Evolutionary conservation across 2,797 vertebrate genomes (phyloP).

Genomic region (Trachops cirrhosus): DNA sequence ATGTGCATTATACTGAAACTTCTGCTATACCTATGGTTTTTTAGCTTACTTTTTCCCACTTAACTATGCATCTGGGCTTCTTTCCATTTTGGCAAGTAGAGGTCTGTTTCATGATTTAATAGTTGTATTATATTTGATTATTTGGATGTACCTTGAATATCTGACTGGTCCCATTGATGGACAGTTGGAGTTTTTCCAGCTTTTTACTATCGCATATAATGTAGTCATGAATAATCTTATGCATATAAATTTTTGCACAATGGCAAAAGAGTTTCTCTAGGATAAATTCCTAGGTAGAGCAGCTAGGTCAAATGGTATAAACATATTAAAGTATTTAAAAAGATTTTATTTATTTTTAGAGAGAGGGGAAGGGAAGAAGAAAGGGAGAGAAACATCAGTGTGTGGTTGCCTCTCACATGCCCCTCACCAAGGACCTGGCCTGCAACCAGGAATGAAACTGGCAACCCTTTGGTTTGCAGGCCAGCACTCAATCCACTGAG

Average conservation of each 20-base stretch:
- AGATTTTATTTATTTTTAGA: too few species aligned
- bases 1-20: neutral
- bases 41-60: neutral
- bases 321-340: neutral
- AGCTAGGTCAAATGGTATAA: neutral
- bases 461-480: too few species aligned
- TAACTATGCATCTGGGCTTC: neutral
- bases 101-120: slow-evolving; percentile 32
- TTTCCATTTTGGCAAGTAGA: slow-evolving; percentile 33
- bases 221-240: neutral
- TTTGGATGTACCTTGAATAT: slow-evolving; percentile 16
- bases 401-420: too few species aligned
- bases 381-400: too few species aligned
- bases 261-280: slow-evolving; percentile 39
- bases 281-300: slow-evolving; percentile 32
- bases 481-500: too few species aligned
- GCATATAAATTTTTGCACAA: slow-evolving; percentile 5
- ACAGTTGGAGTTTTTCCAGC: slow-evolving; percentile 13
- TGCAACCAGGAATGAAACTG: too few species aligned
- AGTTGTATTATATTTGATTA: slow-evolving; percentile 33
- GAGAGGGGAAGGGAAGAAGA: too few species aligned
- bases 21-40: neutral
- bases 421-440: too few species aligned
- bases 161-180: neutral
- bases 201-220: neutral